Evolutionary conservation across 2,113 vertebrate genomes (phyloP).

Genomic region (Thymallus thymallus): DNA sequence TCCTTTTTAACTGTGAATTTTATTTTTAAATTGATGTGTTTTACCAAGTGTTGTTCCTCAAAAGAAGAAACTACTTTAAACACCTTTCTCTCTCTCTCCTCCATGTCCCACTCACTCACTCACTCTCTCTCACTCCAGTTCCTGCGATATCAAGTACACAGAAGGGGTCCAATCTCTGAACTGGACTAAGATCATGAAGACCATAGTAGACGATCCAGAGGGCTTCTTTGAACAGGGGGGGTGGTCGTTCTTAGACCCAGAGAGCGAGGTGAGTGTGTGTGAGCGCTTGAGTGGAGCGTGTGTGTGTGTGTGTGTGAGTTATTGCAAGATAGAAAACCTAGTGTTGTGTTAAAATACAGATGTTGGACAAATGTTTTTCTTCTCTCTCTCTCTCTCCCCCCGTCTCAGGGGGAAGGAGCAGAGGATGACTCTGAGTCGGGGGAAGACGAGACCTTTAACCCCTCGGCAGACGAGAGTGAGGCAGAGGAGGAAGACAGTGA

Average conservation of each 20-base stretch:
- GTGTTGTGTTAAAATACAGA: no score
- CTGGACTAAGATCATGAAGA: conserved; percentile 99
- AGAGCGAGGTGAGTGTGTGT: conserved; percentile 79
- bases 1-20: no score
- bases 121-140: conserved; percentile 65
- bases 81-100: no score
- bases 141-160: conserved; percentile 94
- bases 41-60: no score
- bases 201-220: conserved; percentile 92
- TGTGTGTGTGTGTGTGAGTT: no score
- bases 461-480: conserved; percentile 88
- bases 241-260: conserved; percentile 93
- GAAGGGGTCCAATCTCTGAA: conserved; percentile 95
- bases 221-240: conserved; percentile 95
- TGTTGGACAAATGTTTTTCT: no score
- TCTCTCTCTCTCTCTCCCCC: background rate
- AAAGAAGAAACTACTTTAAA: no score
- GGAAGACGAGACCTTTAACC: conserved; percentile 93
- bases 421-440: conserved; percentile 87
- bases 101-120: no score
- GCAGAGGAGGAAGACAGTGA: conserved; percentile 91
- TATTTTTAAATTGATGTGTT: no score
- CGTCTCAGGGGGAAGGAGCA: conserved; percentile 78
- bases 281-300: no score
- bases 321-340: no score